These are phyloP conservation scores for Acleris emargana DNA, from an alignment of 2,888 invertebrate genomes.

Conservation along the genomic window DNA sequence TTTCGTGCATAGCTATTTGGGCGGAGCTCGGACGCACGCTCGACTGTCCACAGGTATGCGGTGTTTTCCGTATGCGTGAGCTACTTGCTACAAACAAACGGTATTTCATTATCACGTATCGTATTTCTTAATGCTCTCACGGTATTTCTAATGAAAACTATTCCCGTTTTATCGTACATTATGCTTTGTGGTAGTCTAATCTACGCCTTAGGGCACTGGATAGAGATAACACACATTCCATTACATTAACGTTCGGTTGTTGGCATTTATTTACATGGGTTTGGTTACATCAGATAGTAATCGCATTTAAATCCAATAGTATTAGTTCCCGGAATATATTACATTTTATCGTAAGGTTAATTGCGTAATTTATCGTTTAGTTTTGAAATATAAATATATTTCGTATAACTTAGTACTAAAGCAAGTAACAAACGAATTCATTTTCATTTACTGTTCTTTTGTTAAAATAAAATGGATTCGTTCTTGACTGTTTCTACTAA, in stretches of 20 bases:
- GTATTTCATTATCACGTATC: conserved; percentile 36
- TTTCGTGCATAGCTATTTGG: conserved; percentile 53
- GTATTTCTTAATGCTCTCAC: conserved; percentile 23
- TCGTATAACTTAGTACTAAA: too few relatives aligned
- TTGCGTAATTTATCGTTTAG: too few relatives aligned
- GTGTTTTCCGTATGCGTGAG: conserved; percentile 64
- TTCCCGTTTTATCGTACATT: background rate
- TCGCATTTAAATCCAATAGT: too few relatives aligned
- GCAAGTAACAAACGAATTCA: too few relatives aligned
- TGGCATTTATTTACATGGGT: background rate
- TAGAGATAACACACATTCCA: background rate
- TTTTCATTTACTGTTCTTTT: too few relatives aligned
- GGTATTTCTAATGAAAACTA: conserved; percentile 15
- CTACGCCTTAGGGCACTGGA: background rate
- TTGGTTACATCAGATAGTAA: background rate
- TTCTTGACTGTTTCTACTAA: too few relatives aligned
- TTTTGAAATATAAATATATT: too few relatives aligned
- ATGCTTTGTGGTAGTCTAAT: background rate
- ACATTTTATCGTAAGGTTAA: too few relatives aligned
- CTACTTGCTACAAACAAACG: conserved; percentile 48
- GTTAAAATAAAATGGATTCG: too few relatives aligned
- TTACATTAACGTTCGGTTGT: conserved; percentile 1
- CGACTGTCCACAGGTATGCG: conserved; percentile 54
- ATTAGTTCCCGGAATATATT: too few relatives aligned
- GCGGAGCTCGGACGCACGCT: conserved; percentile 53